Evolutionary conservation across 1,140 invertebrate genomes (phyloP), one percentile per base, ranked within the genome.

Genomic region (Dysdera silvatica): DNA sequence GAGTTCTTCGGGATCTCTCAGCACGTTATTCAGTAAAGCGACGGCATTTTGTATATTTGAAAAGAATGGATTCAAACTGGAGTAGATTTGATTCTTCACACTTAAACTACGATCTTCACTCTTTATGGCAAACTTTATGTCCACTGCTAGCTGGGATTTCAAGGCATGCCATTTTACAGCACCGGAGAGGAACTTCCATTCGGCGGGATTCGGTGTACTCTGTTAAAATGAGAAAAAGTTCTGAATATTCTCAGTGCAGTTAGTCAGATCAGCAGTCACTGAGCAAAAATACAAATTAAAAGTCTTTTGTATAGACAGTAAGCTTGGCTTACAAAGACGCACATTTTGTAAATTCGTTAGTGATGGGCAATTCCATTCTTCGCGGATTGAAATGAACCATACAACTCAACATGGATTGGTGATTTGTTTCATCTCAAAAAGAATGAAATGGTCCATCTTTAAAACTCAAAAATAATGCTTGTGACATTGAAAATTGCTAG

Each of bases 91-190:
- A 73, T 82, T 82, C 67, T 82, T 83, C 4, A 86, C 79, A 40
- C 81, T 80, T 65, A 80, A 77, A 26, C 80, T 78, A 71, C 77
- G 76, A 68, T 80, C 77, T 60, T 80, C 77, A 24, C 79, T 76
- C 64, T 79, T 74, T 41, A 86, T 80, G 40, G 82, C 80, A 71
- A 85, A 83, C 32, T 82, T 71, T 69, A 82, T 78, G 75, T 88
- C 82, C 72, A 89, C 80, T 69, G 85, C 82, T 70, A 85, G 79
- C 65, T 82, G 77, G 67, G 84, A 83, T 68, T 87, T 81, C n/a
- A 89, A 71, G 69, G 83, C 79, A 67, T 84, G 80, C 86, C 87
- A 89, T 12, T 63, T 62, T 23, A 72, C 60, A 35, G 62, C 33
- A n/a, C 67, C 59, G 20, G 66, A 64, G 20, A 71, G 69, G 49